Conservation (phyloP, 2,797 vertebrate species). For the Eleutherodactylus coqui region DNA sequence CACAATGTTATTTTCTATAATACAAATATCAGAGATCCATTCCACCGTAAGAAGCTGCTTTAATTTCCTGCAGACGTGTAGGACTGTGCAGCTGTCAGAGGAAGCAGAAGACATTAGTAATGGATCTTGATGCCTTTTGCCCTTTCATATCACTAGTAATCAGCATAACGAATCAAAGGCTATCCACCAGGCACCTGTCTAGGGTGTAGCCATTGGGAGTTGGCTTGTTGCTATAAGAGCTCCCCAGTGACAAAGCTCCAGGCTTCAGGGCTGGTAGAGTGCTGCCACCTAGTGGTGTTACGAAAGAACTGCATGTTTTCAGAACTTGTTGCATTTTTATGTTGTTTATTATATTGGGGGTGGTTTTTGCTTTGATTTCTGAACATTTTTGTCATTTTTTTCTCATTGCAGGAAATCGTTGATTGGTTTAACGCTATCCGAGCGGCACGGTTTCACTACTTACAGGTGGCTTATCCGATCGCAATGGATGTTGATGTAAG, state of each 20-base stretch:
- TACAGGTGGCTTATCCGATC: conserved; percentile 95
- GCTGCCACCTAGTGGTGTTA: conserved; percentile 24
- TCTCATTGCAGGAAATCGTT: conserved; percentile 86
- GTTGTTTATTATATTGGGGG: neutral
- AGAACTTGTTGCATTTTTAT: neutral
- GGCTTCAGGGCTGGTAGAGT: neutral
- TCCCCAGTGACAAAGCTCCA: conserved; percentile 39
- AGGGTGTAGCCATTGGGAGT: conserved; percentile 51
- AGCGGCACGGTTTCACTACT: conserved; percentile 96
- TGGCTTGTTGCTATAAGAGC: conserved; percentile 38
- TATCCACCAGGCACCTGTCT: conserved; percentile 45
- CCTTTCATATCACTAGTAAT: conserved; percentile 30
- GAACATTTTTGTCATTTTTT: neutral
- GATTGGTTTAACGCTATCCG: conserved; percentile 98
- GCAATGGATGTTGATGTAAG: conserved; percentile 89
- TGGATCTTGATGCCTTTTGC: conserved; percentile 29
- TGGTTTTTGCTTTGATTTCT: neutral
- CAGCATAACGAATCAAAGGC: conserved; percentile 11
- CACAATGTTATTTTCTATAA: neutral
- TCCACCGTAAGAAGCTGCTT: neutral
- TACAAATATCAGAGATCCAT: neutral
- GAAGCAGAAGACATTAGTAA: conserved; percentile 38
- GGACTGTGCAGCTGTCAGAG: conserved; percentile 24
- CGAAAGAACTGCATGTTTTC: neutral
- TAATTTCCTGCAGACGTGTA: conserved; percentile 15